A percentile compares a stretch with the other conserved stretches of the same genome.
Evolutionary conservation across 2,113 vertebrate genomes (phyloP).

Genomic region (Bos javanicus): DNA sequence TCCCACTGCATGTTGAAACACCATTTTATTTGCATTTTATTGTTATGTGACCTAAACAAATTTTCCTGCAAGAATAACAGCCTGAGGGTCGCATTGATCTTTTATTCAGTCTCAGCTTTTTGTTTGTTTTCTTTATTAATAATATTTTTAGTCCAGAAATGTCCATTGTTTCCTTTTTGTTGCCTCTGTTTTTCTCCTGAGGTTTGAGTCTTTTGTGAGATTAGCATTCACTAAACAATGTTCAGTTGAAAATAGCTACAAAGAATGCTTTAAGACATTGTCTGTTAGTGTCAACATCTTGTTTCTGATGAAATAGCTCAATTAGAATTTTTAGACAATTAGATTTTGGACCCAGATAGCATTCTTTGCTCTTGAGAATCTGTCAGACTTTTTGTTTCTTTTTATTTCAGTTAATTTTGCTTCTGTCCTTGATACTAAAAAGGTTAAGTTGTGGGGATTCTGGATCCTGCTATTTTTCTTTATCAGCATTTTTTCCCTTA

Average conservation of each 20-base stretch:
- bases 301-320: background rate
- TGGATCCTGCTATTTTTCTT: background rate
- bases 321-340: background rate
- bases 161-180: background rate
- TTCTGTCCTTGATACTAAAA: background rate
- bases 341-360: background rate
- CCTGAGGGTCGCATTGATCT: background rate
- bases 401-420: background rate
- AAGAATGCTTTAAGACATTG: background rate
- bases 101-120: background rate
- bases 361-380: background rate
- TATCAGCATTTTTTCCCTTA: accelerated
- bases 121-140: background rate
- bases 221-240: background rate
- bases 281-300: background rate
- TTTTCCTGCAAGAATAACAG: background rate
- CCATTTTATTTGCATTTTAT: conserved; percentile 23
- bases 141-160: background rate
- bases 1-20: background rate
- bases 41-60: background rate
- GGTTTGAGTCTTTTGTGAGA: background rate
- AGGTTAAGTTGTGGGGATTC: background rate
- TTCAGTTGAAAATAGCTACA: background rate
- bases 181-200: background rate
- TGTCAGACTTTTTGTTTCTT: background rate